Base-by-base conservation (phyloP, 35 echinoderm and acorn worm genomes). In the Ophiothrix spiculata region DNA sequence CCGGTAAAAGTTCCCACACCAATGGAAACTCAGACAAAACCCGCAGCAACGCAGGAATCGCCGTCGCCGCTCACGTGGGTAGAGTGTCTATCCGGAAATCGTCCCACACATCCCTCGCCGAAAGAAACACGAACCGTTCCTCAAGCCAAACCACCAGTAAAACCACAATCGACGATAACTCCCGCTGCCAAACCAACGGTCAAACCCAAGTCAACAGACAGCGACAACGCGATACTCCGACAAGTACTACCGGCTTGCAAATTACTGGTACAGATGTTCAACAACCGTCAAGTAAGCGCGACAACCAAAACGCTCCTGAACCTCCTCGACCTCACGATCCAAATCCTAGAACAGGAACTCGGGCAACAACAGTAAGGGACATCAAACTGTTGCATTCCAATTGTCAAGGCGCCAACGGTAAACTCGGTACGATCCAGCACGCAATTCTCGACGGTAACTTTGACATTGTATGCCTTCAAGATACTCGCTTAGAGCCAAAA, bases 401-500 rank as follows among this genome's bases (percentile, higher is more conserved):
- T 34, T 35, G 33, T 25, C 76, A 78, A 39, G 37, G 76, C 4
- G 76, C 76, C 16, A 78, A 78, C 76, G 25, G 25, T 3, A 78
- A 78, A n/a, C 32, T 11, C 1, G 3, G 4, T 1, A 78, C 76
- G 17, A 78, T 78, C 31, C 4, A 78, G 32, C 76, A 78, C 32
- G 76, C 76, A 35, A 39, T 78, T 39, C 32, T 4, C 19, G 76
- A 78, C 3, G 76, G 37, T 33, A 35, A 78, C 1, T 39, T 78
- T 15, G 76, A 78, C 33, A 78, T 78, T 25, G 25, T 78, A 4
- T 78, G 76, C 76, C 76, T 78, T 33, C 76, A 78, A 14, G 76
- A 78, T 34, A 78, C 76, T 15, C 76, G 76, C 76, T 34, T 78
- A 21, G 37, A 78, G 36, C 76, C 76, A 34, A 35, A 39, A 21